Conservation (phyloP, 1,140 invertebrate species). For the Brachionus paranguensis region DNA sequence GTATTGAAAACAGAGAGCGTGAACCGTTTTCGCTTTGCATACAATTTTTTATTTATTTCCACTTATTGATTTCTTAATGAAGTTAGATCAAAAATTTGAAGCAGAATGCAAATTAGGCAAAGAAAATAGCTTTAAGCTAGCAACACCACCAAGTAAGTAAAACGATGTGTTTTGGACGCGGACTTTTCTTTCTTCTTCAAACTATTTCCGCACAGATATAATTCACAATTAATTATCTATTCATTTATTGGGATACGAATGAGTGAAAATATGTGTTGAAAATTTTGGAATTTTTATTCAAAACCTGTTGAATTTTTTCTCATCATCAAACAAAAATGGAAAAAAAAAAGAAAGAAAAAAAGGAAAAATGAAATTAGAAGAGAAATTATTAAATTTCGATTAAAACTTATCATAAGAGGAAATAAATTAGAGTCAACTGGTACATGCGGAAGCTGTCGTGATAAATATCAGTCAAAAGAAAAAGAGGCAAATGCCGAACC, state of each 20-base stretch:
- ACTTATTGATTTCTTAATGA: conserved; percentile 35
- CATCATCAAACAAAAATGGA: too few species aligned
- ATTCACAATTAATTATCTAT: conserved; percentile 36
- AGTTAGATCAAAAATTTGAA: neutral
- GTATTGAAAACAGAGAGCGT: neutral
- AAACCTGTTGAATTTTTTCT: too few species aligned
- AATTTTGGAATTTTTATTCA: neutral
- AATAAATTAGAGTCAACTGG: conserved; percentile 13
- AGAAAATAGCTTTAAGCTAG: conserved; percentile 2
- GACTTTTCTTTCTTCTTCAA: neutral
- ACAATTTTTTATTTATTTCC: neutral
- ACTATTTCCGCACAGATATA: conserved; percentile 20
- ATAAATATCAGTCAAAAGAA: neutral
- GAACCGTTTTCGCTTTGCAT: neutral
- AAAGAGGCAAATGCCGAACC: neutral
- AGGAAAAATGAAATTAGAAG: neutral
- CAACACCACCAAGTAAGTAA: neutral
- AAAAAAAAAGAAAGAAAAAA: too few species aligned
- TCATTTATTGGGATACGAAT: neutral
- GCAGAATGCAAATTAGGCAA: conserved; percentile 20
- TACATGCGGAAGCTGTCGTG: neutral
- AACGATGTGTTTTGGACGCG: neutral
- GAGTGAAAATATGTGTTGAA: conserved; percentile 21
- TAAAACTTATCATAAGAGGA: conserved; percentile 6
- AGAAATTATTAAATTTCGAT: neutral